Evolutionary conservation across 1,140 invertebrate genomes (phyloP), one percentile per base, ranked within the genome.

Genomic region (Cotesia glomerata): DNA sequence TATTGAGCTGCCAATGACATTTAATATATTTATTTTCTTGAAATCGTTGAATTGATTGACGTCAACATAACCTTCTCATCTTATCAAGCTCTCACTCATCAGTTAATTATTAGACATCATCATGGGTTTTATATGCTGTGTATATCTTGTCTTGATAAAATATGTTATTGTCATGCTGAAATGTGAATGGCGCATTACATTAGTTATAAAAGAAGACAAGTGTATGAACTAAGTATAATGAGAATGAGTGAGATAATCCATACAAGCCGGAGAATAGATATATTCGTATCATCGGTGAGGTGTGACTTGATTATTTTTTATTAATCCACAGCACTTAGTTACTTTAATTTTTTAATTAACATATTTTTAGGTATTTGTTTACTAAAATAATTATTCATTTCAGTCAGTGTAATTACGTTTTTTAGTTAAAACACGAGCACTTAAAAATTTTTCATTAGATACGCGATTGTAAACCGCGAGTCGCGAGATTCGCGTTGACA

Each of bases 161-260:
- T 26, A 58, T 7, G 32, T 26, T 18, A 58, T 16, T 14, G 36
- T 45, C 13, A 65, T 16, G 13, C 14, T 65, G 45, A 45, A 65
- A 65, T 16, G 36, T 65, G 39, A 65, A 65, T 65, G 63, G 36
- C 16, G 63, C n/a, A 65, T 65, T 65, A 45, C 39, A 45, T 45
- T 45, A 45, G 4, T 11, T 9, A 45, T 45, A 65, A 16, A n/a
- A 45, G 18, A 65, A 65, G 11, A 39, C 18, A 65, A 8, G 49
- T 65, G 36, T 36, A 65, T 49, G 36, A 4, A n/a, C 11, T 8
- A 65, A 16, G 45, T 36, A 49, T 7, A 65, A 18, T 14, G 35
- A 35, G 34, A 64, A n/a, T 49, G 36, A 65, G 14, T 14, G 16
- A 45, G 16, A 65, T 14, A 18, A 18, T 45, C 5, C 7, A 45